Evolutionary conservation across 2,888 invertebrate species (phyloP).

Genomic region (Steinernema hermaphroditum): DNA sequence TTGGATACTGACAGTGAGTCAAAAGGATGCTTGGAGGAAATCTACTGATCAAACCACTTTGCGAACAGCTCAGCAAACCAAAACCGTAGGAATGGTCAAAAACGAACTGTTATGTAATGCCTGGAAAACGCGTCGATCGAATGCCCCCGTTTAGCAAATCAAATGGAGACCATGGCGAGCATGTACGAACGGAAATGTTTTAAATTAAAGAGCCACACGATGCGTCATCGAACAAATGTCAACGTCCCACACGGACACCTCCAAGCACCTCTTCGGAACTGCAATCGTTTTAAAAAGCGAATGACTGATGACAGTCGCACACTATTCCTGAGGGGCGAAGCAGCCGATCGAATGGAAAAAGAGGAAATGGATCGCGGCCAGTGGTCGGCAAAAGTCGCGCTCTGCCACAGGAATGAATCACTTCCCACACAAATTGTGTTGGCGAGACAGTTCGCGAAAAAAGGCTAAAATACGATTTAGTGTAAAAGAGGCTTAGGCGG

Average conservation of each 20-base stretch:
- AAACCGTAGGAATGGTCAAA: no score
- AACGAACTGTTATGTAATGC: no score
- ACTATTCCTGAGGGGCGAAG: background rate
- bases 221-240: no score
- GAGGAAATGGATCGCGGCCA: slow-evolving; percentile 1
- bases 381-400: slow-evolving; percentile 8
- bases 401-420: background rate
- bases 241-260: background rate
- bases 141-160: no score
- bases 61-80: no score
- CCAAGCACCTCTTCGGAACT: background rate
- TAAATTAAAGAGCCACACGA: no score
- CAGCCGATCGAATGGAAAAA: background rate
- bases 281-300: background rate
- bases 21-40: no score
- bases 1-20: no score
- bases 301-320: background rate
- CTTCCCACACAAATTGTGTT: background rate
- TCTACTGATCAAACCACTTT: no score
- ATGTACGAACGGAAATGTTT: no score
- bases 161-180: no score
- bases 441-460: background rate
- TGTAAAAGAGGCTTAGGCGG: background rate
- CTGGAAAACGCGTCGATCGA: no score
- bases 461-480: background rate